Evolutionary conservation across 2,113 vertebrate species (phyloP).

Genomic region (Nannospalax galili): DNA sequence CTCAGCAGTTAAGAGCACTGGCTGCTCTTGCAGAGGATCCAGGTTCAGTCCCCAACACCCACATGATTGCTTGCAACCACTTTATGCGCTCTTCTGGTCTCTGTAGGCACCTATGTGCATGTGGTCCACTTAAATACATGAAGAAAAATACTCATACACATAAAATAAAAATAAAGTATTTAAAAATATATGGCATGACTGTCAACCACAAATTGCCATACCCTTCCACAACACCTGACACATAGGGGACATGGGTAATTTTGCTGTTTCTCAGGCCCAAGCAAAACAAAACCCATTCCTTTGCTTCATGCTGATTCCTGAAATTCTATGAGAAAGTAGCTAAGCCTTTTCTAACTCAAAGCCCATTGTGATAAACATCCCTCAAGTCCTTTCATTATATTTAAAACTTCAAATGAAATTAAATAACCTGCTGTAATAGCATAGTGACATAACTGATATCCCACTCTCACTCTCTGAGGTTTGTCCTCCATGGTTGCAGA

Average conservation of each 20-base stretch:
- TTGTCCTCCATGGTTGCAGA: not conserved
- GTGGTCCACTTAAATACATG: no score
- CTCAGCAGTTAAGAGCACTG: no score
- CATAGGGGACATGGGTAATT: not conserved
- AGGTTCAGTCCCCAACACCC: no score
- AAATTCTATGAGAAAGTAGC: not conserved
- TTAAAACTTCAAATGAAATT: conserved; percentile 12
- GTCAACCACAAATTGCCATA: not conserved
- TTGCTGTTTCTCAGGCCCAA: not conserved
- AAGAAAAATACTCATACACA: no score
- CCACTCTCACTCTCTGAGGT: not conserved
- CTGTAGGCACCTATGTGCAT: no score
- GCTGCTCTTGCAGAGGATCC: no score
- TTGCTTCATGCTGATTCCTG: not conserved
- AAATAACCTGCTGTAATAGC: not conserved
- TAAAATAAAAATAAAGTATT: not conserved
- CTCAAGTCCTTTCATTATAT: not conserved
- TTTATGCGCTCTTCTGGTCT: no score
- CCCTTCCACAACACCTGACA: not conserved
- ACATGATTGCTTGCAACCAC: no score
- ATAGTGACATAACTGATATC: not conserved
- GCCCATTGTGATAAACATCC: not conserved
- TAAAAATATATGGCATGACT: not conserved
- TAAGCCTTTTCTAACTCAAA: not conserved
- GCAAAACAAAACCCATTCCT: not conserved